phyloP scores from a whole-genome alignment of 2,113 vertebrate genomes.

The Numenius arquata region DNA sequence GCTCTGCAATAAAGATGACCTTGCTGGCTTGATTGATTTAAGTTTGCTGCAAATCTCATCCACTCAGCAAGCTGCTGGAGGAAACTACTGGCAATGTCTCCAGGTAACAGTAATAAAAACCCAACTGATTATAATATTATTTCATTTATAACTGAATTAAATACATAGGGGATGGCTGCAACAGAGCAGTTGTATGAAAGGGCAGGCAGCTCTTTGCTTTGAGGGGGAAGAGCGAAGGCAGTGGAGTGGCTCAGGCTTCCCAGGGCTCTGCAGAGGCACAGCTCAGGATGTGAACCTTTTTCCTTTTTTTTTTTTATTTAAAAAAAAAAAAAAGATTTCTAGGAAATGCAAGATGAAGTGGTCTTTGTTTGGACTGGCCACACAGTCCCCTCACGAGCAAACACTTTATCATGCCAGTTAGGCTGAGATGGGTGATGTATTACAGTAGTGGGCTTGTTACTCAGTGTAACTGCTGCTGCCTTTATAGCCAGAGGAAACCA shows the following conservation, averaged over 20 bases:
- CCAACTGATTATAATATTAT: neutral
- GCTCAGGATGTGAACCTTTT: neutral
- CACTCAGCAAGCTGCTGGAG: neutral
- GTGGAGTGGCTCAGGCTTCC: neutral
- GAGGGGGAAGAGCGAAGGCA: neutral
- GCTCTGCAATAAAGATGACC: neutral
- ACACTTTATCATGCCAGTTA: conserved; percentile 53
- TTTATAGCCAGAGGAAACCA: neutral
- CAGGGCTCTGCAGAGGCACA: neutral
- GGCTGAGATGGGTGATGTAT: conserved; percentile 52
- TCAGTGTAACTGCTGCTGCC: neutral
- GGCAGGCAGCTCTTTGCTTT: neutral
- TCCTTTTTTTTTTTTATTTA: neutral
- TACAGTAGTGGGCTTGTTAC: conserved; percentile 59
- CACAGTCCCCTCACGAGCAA: conserved; percentile 43
- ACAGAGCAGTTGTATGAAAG: neutral
- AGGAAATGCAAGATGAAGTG: conserved; percentile 70
- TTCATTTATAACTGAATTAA: neutral
- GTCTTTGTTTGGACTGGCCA: conserved; percentile 61
- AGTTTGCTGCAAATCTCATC: neutral
- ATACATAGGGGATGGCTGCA: neutral
- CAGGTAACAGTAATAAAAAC: conserved; percentile 2
- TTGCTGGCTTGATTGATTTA: neutral
- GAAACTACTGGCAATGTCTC: neutral
- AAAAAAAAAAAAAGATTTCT: conserved; percentile 32